Percentiles rank a stretch among this genome's conserved stretches.
These are phyloP conservation scores for Trematocara macrostoma DNA, from an alignment of 2,113 vertebrate genomes.

Conservation along the genomic window DNA sequence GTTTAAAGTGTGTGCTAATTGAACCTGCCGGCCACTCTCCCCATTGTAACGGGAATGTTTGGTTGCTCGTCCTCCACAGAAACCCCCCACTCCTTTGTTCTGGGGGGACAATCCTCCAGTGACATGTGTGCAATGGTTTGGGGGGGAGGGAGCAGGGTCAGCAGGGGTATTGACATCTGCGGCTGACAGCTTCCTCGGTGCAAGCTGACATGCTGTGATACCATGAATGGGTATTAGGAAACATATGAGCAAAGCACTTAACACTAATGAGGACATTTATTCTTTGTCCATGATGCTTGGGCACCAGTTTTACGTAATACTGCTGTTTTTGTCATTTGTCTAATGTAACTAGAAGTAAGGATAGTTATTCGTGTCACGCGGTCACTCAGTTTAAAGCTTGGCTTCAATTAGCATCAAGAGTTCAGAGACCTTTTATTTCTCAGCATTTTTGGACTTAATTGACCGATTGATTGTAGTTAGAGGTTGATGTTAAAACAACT, in stretches of 20 bases:
- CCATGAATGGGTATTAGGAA: conserved; percentile 49
- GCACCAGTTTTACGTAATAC: background rate
- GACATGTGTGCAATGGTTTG: conserved; percentile 42
- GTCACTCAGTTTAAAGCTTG: background rate
- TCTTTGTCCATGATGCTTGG: background rate
- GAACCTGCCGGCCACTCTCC: conserved; percentile 47
- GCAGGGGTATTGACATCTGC: conserved; percentile 67
- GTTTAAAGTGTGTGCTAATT: conserved; percentile 57
- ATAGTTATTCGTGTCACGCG: rapidly evolving
- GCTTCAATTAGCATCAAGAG: background rate
- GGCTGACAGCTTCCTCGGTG: conserved; percentile 65
- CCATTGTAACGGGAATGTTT: conserved; percentile 73
- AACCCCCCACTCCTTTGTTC: conserved; percentile 61
- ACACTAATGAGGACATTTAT: conserved; percentile 47
- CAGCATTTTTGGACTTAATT: background rate
- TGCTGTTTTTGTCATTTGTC: background rate
- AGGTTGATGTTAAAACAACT: background rate
- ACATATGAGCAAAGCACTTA: conserved; percentile 29
- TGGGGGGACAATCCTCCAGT: conserved; percentile 58
- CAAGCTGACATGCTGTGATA: conserved; percentile 47
- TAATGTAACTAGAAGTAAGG: background rate
- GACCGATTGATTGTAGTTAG: background rate
- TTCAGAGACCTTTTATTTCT: background rate
- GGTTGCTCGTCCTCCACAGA: conserved; percentile 43
- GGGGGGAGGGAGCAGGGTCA: conserved; percentile 52